These are phyloP conservation scores for Ectemnius continuus DNA, from an alignment of 2,888 invertebrate genomes.

Conservation along the genomic window DNA sequence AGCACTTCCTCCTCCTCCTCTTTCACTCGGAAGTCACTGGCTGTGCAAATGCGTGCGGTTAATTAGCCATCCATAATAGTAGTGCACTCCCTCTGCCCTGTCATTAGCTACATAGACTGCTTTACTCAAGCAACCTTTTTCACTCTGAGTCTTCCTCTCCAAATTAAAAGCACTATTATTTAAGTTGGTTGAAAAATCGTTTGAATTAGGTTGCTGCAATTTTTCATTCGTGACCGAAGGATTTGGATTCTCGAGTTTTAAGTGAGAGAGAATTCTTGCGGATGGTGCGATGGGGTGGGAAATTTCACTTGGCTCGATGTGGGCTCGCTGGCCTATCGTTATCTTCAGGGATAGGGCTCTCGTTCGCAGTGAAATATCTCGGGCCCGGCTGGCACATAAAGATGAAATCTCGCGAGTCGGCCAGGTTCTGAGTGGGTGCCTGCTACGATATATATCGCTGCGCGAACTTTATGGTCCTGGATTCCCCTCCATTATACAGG, in stretches of 20 bases:
- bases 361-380: slow-evolving; percentile 31
- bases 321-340: slow-evolving; percentile 14
- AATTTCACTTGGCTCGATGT: too few species aligned
- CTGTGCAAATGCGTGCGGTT: slow-evolving; percentile 25
- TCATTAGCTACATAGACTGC: too few species aligned
- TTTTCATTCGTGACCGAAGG: too few species aligned
- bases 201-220: too few species aligned
- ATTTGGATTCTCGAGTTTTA: too few species aligned
- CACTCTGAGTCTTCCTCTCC: too few species aligned
- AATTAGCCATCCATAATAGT: slow-evolving; percentile 42
- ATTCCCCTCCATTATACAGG: slow-evolving; percentile 24
- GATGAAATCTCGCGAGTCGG: slow-evolving; percentile 49
- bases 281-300: too few species aligned
- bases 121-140: too few species aligned
- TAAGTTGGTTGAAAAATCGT: too few species aligned
- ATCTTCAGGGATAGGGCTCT: slow-evolving; percentile 25
- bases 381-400: slow-evolving; percentile 39
- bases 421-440: slow-evolving; percentile 9
- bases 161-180: too few species aligned
- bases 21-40: neutral
- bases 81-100: neutral
- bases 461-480: slow-evolving; percentile 37
- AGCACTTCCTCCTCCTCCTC: slow-evolving; percentile 17
- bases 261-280: too few species aligned
- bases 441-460: slow-evolving; percentile 4